Conservation (phyloP, 2,797 vertebrate genomes). For the Scarus forsteni region DNA sequence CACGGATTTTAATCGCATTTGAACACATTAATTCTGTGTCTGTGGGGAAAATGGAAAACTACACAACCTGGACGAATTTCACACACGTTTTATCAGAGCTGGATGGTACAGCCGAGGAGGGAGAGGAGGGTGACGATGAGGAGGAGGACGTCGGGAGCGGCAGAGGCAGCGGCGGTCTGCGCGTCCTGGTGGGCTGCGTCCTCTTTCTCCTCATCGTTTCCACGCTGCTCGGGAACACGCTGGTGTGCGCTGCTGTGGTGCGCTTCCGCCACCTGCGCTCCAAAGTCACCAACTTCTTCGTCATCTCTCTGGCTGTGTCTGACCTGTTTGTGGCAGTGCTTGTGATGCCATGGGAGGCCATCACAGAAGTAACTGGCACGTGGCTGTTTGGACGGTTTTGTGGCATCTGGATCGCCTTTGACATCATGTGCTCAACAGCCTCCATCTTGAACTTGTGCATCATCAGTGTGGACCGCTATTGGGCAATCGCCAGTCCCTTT, state of each 20-base stretch:
- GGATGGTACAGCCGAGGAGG: conserved; percentile 23
- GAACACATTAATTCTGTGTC: background rate
- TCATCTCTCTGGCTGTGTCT: conserved; percentile 86
- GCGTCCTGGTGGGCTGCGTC: conserved; percentile 76
- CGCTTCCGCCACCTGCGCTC: conserved; percentile 85
- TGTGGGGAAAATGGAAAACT: conserved; percentile 66
- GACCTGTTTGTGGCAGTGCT: conserved; percentile 88
- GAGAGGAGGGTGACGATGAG: conserved; percentile 11
- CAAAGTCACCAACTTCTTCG: conserved; percentile 88
- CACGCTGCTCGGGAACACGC: conserved; percentile 84
- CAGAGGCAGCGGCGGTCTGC: conserved; percentile 52
- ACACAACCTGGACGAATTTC: conserved; percentile 62
- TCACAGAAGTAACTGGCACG: conserved; percentile 77
- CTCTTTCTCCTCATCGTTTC: conserved; percentile 85
- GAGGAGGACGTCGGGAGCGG: conserved; percentile 9
- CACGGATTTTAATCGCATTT: background rate
- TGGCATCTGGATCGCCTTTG: conserved; percentile 88
- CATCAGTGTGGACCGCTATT: conserved; percentile 88
- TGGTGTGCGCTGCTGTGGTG: conserved; percentile 85
- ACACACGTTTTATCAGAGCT: conserved; percentile 70
- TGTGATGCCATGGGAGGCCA: conserved; percentile 89
- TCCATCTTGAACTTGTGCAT: conserved; percentile 89
- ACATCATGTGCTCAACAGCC: conserved; percentile 88
- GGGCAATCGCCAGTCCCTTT: conserved; percentile 87
- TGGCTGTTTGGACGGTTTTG: conserved; percentile 88